Evolutionary conservation across 2,113 vertebrate species (phyloP).

Genomic region (Bombycilla garrulus): DNA sequence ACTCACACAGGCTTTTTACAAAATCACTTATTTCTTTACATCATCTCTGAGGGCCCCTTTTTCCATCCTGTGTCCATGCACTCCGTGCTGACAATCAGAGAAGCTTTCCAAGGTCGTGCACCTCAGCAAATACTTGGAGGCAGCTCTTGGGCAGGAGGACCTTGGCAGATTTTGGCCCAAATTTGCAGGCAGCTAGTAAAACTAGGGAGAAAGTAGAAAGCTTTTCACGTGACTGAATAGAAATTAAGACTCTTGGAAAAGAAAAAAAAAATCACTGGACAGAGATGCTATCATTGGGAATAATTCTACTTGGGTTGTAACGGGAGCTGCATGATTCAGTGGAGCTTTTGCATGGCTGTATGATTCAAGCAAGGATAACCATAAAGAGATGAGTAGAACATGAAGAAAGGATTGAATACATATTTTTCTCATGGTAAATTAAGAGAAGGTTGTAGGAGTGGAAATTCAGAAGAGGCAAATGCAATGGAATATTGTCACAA

Average conservation of each 20-base stretch:
- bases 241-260: neutral
- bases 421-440: constrained; percentile 30
- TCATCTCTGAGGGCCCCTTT: neutral
- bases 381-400: constrained; percentile 25
- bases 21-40: neutral
- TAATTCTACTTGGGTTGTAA: constrained; percentile 29
- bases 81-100: neutral
- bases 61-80: neutral
- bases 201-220: neutral
- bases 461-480: neutral
- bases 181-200: neutral
- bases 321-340: constrained; percentile 24
- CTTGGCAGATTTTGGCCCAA: neutral
- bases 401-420: neutral
- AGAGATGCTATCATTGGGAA: neutral
- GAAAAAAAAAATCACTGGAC: neutral
- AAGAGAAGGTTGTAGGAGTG: neutral
- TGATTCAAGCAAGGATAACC: constrained; percentile 46
- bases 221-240: neutral
- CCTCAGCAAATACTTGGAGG: neutral
- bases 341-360: constrained; percentile 31
- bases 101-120: neutral
- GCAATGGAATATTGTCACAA: neutral
- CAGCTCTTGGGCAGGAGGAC: neutral
- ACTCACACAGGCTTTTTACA: neutral